These are phyloP conservation scores for Anastrepha obliqua DNA, from an alignment of 1,140 invertebrate genomes.

Conservation along the genomic window DNA sequence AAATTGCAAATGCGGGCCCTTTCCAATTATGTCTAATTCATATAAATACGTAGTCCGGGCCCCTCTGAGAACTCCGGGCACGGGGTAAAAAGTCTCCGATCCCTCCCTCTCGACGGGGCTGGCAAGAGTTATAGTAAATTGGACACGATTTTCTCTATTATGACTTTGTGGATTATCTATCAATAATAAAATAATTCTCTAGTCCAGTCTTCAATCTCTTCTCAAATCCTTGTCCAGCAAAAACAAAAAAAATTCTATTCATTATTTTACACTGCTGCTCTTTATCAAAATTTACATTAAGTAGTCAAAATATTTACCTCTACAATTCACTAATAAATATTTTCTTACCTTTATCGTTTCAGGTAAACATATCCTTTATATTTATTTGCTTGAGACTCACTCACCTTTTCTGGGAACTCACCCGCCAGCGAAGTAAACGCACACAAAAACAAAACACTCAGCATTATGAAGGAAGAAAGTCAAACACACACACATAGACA, in stretches of 20 bases:
- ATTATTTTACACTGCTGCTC: background rate
- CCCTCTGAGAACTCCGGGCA: no score
- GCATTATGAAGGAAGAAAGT: background rate
- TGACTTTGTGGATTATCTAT: no score
- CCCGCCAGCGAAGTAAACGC: background rate
- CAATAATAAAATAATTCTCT: no score
- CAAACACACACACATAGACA: background rate
- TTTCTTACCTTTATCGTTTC: constrained; percentile 39
- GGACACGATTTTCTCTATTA: no score
- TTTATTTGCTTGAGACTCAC: constrained; percentile 36
- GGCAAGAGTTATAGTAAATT: no score
- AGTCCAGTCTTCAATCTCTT: no score
- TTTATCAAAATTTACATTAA: constrained; percentile 44
- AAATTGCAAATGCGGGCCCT: no score
- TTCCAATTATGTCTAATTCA: no score
- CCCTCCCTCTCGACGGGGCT: no score
- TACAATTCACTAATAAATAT: constrained; percentile 27
- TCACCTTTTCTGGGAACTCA: constrained; percentile 26
- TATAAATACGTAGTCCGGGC: no score
- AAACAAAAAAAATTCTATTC: constrained; percentile 23
- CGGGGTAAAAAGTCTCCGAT: no score
- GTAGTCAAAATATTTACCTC: constrained; percentile 44
- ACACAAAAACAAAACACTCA: background rate
- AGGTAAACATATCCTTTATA: constrained; percentile 51
- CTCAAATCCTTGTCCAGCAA: background rate